Conservation (phyloP, 2,113 vertebrate species). For the Albula goreensis region DNA sequence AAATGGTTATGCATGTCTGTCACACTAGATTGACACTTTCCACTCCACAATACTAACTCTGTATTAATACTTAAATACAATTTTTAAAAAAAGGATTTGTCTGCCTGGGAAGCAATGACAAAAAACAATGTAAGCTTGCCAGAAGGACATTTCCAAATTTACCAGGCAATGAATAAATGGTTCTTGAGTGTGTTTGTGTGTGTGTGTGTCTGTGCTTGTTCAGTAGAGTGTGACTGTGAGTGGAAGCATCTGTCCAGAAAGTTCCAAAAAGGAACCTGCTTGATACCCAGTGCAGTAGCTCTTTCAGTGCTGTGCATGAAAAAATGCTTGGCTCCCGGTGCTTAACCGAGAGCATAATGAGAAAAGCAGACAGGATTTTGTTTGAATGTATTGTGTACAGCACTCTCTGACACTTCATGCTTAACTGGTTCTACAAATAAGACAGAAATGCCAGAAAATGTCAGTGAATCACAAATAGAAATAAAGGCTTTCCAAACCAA, state of each 20-base stretch:
- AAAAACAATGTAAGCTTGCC: not conserved
- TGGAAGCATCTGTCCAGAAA: not conserved
- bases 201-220: not conserved
- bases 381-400: conserved; percentile 24
- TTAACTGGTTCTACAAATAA: conserved; percentile 22
- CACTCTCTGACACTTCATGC: conserved; percentile 25
- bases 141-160: not conserved
- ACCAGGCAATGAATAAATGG: not conserved
- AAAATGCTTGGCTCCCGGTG: not conserved
- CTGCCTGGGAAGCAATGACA: no score
- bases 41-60: no score
- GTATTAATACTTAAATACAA: no score
- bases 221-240: not conserved
- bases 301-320: not conserved
- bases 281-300: not conserved
- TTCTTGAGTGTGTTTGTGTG: not conserved
- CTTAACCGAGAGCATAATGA: conserved; percentile 6
- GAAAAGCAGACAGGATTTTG: conserved; percentile 20
- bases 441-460: not conserved
- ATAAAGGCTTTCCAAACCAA: not conserved
- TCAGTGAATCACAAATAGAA: not conserved
- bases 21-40: no score
- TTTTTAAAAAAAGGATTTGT: no score
- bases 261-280: not conserved
- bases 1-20: no score